phyloP scores from a whole-genome alignment of 2,113 vertebrate genomes.

The Amblyornis subalaris region DNA sequence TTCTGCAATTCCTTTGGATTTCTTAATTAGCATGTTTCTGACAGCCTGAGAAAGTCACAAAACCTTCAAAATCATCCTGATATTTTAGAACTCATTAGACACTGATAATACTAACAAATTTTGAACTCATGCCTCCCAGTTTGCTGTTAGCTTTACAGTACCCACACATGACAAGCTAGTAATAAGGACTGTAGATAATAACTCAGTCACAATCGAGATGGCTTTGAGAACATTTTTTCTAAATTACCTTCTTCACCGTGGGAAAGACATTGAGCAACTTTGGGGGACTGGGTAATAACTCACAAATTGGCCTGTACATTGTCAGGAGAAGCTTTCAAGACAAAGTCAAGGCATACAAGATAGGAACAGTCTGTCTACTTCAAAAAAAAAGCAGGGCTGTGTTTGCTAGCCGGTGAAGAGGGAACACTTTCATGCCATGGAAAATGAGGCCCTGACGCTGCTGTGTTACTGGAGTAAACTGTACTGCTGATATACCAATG shows the following conservation, averaged over 20 bases:
- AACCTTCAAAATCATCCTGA: not conserved
- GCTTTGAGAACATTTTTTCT: not conserved
- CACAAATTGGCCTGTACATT: not conserved
- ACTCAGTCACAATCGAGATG: not conserved
- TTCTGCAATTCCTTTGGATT: not conserved
- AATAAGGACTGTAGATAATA: not conserved
- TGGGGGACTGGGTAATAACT: not conserved
- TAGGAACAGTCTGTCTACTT: not conserved
- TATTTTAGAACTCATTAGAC: not conserved
- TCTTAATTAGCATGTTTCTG: not conserved
- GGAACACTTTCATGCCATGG: not conserved
- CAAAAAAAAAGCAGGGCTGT: not conserved
- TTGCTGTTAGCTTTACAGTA: not conserved
- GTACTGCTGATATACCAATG: not conserved
- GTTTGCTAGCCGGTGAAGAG: conserved; percentile 9
- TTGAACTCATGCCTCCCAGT: not conserved
- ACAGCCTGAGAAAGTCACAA: not conserved
- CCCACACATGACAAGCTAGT: not conserved
- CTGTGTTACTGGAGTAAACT: not conserved
- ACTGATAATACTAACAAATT: not conserved
- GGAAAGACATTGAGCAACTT: not conserved
- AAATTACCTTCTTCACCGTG: not conserved
- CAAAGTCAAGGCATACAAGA: not conserved
- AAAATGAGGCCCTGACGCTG: not conserved
- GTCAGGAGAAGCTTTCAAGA: not conserved